Conservation (phyloP, 23 tunicate genomes). For the Phallusia fumigata region DNA sequence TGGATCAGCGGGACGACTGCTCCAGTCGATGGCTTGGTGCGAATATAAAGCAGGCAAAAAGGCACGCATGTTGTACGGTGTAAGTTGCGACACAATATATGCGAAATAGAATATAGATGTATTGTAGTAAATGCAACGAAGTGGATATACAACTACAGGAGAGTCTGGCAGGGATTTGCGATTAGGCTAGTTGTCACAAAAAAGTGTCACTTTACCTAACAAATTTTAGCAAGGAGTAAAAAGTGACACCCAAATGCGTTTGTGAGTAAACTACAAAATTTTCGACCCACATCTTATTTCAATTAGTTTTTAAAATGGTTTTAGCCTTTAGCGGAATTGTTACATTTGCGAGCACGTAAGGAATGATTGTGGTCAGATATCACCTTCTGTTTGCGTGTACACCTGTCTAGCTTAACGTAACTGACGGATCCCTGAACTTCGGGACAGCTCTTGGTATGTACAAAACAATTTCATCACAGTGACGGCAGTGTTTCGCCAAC, state of each 20-base stretch:
- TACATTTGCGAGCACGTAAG: no score
- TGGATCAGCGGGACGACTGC: neutral
- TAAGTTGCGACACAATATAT: neutral
- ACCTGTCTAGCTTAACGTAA: neutral
- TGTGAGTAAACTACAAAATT: no score
- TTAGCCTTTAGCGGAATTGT: no score
- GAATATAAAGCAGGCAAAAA: constrained; percentile 3
- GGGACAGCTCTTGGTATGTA: constrained; percentile 10
- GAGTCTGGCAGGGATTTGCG: no score
- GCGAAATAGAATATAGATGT: no score
- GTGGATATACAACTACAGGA: neutral
- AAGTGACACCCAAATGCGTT: no score
- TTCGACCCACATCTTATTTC: no score
- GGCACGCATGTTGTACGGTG: constrained; percentile 2
- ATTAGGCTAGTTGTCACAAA: no score
- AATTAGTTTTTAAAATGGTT: no score
- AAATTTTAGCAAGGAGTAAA: no score
- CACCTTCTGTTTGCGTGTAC: neutral
- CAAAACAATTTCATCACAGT: neutral
- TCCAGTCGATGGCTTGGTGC: constrained; percentile 1
- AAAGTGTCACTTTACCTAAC: no score
- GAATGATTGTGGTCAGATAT: no score
- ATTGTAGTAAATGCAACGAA: neutral
- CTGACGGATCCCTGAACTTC: neutral
- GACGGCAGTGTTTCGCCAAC: neutral